A percentile compares a stretch with the other conserved stretches of the same genome.
phyloP scores from a whole-genome alignment of 2,797 vertebrate species.

The Tragopan temminckii region DNA sequence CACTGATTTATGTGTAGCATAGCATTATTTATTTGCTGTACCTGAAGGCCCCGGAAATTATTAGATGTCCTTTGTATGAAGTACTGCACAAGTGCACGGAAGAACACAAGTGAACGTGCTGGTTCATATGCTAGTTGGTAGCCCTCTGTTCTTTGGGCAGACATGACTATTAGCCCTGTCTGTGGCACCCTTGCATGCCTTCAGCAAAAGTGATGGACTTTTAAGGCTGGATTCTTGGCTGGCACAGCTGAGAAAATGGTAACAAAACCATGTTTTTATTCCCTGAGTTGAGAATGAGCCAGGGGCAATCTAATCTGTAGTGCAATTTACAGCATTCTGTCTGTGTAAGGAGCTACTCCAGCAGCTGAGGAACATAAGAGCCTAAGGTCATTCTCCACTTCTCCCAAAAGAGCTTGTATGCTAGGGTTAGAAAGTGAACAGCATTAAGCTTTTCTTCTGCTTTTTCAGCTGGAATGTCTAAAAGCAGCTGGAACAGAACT shows the following conservation, averaged over 20 bases:
- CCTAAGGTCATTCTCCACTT: slow-evolving; percentile 51
- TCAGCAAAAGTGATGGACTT: slow-evolving; percentile 51
- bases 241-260: slow-evolving; percentile 43
- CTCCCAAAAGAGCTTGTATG: not conserved
- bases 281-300: slow-evolving; percentile 51
- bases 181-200: not conserved
- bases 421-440: slow-evolving; percentile 40
- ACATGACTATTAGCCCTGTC: not conserved
- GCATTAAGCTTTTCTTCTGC: not conserved
- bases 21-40: not conserved
- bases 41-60: not conserved
- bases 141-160: not conserved
- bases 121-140: not conserved
- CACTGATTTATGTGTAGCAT: not conserved
- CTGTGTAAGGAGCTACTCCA: slow-evolving; percentile 35
- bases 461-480: slow-evolving; percentile 8
- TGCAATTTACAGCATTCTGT: slow-evolving; percentile 17
- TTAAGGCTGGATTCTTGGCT: slow-evolving; percentile 32
- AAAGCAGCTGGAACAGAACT: not conserved
- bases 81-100: not conserved
- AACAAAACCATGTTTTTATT: slow-evolving; percentile 52
- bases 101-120: not conserved
- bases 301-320: slow-evolving; percentile 51
- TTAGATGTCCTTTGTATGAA: not conserved
- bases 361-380: slow-evolving; percentile 29